These are phyloP conservation scores for Cricetomys ansorgei DNA, from an alignment of 2,113 vertebrate species.

Conservation along the genomic window DNA sequence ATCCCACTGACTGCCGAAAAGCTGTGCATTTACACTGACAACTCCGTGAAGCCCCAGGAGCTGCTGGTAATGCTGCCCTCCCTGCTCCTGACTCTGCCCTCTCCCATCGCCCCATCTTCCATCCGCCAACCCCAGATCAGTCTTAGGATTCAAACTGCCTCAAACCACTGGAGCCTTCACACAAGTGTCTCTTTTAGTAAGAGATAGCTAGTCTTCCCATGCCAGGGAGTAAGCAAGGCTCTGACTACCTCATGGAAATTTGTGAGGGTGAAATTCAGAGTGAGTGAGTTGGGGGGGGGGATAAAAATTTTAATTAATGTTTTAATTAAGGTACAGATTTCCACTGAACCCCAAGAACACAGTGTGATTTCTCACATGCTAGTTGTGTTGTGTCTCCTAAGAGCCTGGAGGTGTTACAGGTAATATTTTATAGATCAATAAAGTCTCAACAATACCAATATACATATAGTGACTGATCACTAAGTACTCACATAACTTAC, in stretches of 20 bases:
- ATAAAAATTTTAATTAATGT: not conserved
- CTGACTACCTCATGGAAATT: not conserved
- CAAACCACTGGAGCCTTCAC: not conserved
- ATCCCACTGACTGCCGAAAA: conserved; percentile 97
- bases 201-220: not conserved
- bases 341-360: not conserved
- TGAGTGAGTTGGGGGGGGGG: not conserved
- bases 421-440: not conserved
- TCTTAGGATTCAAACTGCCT: not conserved
- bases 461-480: not conserved
- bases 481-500: not conserved
- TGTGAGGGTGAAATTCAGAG: not conserved
- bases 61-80: conserved; percentile 93
- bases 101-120: not conserved
- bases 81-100: not conserved
- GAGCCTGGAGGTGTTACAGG: not conserved
- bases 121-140: not conserved
- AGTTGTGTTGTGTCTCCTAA: not conserved
- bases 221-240: not conserved
- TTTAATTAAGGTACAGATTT: conserved; percentile 13
- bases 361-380: not conserved
- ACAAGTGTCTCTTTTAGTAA: not conserved
- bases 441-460: not conserved
- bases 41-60: conserved; percentile 96
- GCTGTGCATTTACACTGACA: conserved; percentile 98